Conservation (phyloP, 2,797 vertebrate genomes). For the Tiaroga cobitis region DNA sequence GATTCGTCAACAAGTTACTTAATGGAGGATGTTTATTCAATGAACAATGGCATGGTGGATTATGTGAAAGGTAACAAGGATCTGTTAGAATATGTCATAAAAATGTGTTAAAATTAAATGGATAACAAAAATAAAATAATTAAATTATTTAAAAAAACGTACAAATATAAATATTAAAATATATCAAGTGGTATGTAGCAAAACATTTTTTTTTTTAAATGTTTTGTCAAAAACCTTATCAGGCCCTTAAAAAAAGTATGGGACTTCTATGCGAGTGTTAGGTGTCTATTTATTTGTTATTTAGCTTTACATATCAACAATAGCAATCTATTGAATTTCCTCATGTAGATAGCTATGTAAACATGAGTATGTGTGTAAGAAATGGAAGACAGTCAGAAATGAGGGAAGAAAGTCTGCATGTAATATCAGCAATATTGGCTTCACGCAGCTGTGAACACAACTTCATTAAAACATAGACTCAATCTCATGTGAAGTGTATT, state of each 20-base stretch:
- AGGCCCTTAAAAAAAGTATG: neutral
- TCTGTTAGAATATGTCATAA: neutral
- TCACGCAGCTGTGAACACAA: slow-evolving; percentile 20
- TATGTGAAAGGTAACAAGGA: neutral
- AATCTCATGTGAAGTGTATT: neutral
- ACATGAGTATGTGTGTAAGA: neutral
- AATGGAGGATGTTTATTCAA: neutral
- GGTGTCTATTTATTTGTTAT: neutral
- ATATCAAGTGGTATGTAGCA: neutral
- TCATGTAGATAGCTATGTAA: neutral
- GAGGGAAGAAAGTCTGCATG: neutral
- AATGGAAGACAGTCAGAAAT: neutral
- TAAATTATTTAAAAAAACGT: too few relatives aligned
- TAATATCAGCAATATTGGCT: neutral
- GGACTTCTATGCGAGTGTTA: neutral
- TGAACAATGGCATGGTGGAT: neutral
- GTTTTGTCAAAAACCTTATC: neutral
- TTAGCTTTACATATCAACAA: too few relatives aligned
- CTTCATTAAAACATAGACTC: neutral
- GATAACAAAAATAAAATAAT: too few relatives aligned
- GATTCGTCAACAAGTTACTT: neutral
- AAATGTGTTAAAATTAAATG: too few relatives aligned
- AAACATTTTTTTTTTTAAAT: too few relatives aligned
- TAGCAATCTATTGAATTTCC: neutral
- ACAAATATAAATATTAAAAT: neutral